These are phyloP conservation scores for Rhinogobio ventralis DNA, from an alignment of 2,797 vertebrate species.

Conservation along the genomic window DNA sequence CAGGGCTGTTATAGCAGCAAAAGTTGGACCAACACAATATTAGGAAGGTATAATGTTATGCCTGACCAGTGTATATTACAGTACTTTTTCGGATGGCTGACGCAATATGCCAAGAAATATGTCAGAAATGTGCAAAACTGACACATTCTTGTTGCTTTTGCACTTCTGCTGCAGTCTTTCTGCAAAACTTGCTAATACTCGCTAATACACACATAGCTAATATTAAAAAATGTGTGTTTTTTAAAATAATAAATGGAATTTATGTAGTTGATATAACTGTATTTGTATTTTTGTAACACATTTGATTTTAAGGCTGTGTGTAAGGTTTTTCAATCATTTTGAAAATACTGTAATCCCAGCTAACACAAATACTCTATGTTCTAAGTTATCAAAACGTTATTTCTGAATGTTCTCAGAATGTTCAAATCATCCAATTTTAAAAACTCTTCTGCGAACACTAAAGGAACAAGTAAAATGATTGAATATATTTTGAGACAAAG, in stretches of 20 bases:
- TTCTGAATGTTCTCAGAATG: neutral
- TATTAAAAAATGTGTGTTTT: neutral
- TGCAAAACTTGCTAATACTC: no score
- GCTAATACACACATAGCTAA: neutral
- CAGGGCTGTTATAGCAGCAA: no score
- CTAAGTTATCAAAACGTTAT: neutral
- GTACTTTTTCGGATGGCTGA: neutral
- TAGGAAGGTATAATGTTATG: no score
- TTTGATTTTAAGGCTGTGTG: neutral
- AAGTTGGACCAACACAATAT: no score
- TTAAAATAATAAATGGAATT: neutral
- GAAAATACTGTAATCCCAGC: neutral
- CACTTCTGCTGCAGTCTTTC: neutral
- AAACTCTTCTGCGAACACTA: no score
- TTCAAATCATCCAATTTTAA: neutral
- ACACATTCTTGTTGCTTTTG: neutral
- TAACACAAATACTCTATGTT: neutral
- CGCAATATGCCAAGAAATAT: neutral
- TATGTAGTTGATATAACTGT: neutral
- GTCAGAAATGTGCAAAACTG: neutral
- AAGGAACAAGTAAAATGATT: no score
- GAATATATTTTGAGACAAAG: no score
- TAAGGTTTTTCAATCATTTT: neutral
- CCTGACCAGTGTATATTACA: neutral
- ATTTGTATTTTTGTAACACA: neutral